Base-by-base conservation (phyloP, 1,140 invertebrate species). In the Probaryconus sp. region DNA sequence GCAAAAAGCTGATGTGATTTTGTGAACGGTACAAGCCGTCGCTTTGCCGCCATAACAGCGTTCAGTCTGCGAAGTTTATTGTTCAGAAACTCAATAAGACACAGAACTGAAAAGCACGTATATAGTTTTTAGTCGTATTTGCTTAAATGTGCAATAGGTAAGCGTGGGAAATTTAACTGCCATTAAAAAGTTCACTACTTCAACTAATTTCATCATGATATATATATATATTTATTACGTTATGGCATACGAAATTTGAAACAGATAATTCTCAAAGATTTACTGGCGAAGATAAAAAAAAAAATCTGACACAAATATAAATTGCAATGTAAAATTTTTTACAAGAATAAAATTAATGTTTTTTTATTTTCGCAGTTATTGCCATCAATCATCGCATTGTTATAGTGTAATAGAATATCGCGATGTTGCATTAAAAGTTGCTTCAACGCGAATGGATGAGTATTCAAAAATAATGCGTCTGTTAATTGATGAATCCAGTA, bases 1-100 rank as follows among this genome's bases (percentile, higher is more conserved):
- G 10, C 55, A 73, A 73, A 73, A 73, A 73, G 61, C 55, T 61
- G 70, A 73, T 73, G 70, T 45, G 55, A 73, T 71, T 64, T 64
- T 73, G 70, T 35, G 31, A 73, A 60, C 61, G 47, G 69, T 65
- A 60, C 47, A 38, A 42, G 30, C 40, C 58, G 69, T 55, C 69
- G 53, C 53, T 60, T 40, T 10, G 31, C 53, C 7, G 43, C 58
- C 58, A 45, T 58, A 37, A 5, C 40, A 26, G 28, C 18, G 55
- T 47, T n/a, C 55, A 45, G 55, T n/a, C 13, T 30, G 30, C 10
- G 17, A 56, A 43, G 43, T 71, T 71, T 63, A 71, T 58, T 71
- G 58, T 64, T 35, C 48, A 24, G 24, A 20, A 18, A 5, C 11
- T 42, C 43, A 37, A 43, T 37, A 53, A 48, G n/a, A 43, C 26